Evolutionary conservation across 2,888 invertebrate species (phyloP).

Genomic region (Chromoteleia sp.): DNA sequence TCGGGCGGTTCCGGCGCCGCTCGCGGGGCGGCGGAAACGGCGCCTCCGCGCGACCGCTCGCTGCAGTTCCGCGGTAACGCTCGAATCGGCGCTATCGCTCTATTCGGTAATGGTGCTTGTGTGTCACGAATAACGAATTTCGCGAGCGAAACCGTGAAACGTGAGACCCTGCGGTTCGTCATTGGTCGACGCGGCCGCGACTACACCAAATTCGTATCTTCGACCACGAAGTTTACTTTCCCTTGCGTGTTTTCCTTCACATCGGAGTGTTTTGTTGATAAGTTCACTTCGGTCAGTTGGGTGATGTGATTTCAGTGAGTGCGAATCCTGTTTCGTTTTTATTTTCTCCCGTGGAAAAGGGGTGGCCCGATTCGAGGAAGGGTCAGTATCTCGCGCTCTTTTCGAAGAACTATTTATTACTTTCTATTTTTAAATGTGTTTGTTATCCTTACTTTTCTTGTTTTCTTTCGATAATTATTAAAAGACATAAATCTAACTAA

Average conservation of each 20-base stretch:
- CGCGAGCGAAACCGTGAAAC: slow-evolving; percentile 62
- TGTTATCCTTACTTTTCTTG: too few species aligned
- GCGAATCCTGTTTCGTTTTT: slow-evolving; percentile 28
- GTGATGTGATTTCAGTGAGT: slow-evolving; percentile 59
- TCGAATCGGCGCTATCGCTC: slow-evolving; percentile 62
- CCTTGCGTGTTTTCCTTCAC: too few species aligned
- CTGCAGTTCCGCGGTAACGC: slow-evolving; percentile 70
- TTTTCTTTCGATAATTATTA: too few species aligned
- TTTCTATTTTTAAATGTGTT: too few species aligned
- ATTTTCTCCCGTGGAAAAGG: slow-evolving; percentile 11
- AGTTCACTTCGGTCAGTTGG: slow-evolving; percentile 12
- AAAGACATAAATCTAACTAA: too few species aligned
- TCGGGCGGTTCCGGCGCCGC: slow-evolving; percentile 60
- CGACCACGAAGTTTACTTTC: slow-evolving; percentile 37
- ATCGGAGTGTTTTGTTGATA: slow-evolving; percentile 1
- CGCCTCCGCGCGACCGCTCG: slow-evolving; percentile 67
- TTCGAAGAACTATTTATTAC: too few species aligned
- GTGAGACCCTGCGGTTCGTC: slow-evolving; percentile 66
- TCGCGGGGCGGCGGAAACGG: slow-evolving; percentile 68
- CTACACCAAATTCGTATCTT: slow-evolving; percentile 61
- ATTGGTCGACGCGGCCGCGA: slow-evolving; percentile 60
- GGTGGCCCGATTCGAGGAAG: too few species aligned
- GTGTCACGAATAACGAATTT: slow-evolving; percentile 67
- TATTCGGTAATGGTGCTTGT: slow-evolving; percentile 43
- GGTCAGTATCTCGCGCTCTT: too few species aligned